A percentile compares a stretch with the other conserved stretches of the same genome.
These are phyloP conservation scores for Cynopterus sphinx DNA, from an alignment of 2,797 vertebrate genomes.

Conservation along the genomic window DNA sequence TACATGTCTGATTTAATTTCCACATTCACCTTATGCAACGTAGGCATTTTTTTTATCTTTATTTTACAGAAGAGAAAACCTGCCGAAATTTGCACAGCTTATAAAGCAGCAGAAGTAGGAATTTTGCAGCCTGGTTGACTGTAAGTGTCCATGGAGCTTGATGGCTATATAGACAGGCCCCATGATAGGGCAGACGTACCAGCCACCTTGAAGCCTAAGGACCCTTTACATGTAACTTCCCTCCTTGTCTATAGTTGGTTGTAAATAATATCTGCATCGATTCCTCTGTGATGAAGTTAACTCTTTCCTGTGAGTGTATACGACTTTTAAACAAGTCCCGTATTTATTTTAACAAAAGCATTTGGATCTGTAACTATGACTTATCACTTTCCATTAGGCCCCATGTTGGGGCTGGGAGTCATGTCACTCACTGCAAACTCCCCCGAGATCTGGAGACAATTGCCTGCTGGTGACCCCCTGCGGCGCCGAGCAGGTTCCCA, in stretches of 20 bases:
- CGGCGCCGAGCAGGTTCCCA: slow-evolving; percentile 36
- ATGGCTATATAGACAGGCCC: neutral
- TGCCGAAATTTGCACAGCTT: neutral
- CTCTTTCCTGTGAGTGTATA: neutral
- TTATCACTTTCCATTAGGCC: slow-evolving; percentile 12
- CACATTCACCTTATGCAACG: neutral
- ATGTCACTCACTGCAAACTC: neutral
- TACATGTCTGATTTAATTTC: neutral
- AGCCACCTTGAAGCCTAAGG: neutral
- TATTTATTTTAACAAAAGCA: slow-evolving; percentile 5
- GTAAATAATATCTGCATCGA: neutral
- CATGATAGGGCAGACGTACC: neutral
- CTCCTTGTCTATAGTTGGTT: neutral
- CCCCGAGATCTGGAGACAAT: neutral
- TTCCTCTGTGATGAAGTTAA: neutral
- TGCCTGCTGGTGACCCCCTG: slow-evolving; percentile 15
- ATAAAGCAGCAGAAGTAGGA: neutral
- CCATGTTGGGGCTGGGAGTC: neutral
- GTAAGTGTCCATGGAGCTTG: neutral
- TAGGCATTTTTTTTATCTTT: neutral
- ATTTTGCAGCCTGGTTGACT: neutral
- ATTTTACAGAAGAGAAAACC: neutral
- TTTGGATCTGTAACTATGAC: neutral
- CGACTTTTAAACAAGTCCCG: slow-evolving; percentile 28
- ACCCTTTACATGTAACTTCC: neutral